Conservation (phyloP, 2,113 vertebrate genomes). For the Hypomesus transpacificus region DNA sequence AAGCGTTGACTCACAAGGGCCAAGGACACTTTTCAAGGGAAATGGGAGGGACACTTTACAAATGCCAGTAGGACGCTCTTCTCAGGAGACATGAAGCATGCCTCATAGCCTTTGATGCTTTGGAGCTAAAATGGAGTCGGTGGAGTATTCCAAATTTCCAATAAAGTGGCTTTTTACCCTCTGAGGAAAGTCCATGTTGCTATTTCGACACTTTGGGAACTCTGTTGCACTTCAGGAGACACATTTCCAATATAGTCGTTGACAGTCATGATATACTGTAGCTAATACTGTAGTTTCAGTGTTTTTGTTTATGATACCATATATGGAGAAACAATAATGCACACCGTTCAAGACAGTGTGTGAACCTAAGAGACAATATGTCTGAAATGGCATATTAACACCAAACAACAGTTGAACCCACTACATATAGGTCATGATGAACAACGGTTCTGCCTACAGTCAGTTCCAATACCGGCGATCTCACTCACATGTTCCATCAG, state of each 20-base stretch:
- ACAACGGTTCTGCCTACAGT: too few species aligned
- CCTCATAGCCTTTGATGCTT: conserved; percentile 10
- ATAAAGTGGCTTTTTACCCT: neutral
- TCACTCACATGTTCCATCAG: conserved; percentile 96
- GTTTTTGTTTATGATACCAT: too few species aligned
- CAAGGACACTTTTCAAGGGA: conserved; percentile 60
- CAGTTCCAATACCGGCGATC: too few species aligned
- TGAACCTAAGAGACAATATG: too few species aligned
- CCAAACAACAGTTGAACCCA: neutral
- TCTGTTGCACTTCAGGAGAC: neutral
- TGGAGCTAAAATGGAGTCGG: neutral
- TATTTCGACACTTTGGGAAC: neutral
- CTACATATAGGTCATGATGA: too few species aligned
- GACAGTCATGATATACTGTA: too few species aligned
- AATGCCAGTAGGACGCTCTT: conserved; percentile 65
- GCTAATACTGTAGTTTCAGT: too few species aligned
- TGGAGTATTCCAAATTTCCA: conserved; percentile 10
- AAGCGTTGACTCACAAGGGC: conserved; percentile 60
- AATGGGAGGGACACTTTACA: conserved; percentile 60
- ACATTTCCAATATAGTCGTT: too few species aligned
- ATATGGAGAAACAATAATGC: too few species aligned
- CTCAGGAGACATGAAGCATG: conserved; percentile 33
- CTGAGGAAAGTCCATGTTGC: neutral
- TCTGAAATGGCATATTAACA: neutral
- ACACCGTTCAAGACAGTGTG: too few species aligned